Base-by-base conservation (phyloP, 2,888 invertebrate genomes). In the Hanleya hanleyi region DNA sequence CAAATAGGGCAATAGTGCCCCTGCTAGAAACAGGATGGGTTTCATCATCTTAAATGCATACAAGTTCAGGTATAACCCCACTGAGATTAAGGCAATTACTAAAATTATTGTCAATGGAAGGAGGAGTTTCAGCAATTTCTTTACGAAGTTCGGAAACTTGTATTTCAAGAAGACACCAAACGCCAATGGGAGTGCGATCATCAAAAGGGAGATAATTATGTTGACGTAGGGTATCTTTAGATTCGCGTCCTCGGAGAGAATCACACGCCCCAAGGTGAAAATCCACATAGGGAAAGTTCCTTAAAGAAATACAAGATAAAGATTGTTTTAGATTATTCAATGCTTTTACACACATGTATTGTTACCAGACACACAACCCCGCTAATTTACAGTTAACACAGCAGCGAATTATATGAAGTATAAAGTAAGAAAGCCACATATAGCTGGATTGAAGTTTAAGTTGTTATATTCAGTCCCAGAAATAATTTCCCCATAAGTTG, bases 271-370 rank as follows among this genome's bases (percentile, higher is more conserved):
- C 57, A 97, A 92, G 0, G 96, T 96, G 88, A 97, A 96, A 6
- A 97, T 92, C 97, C 97, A 98, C 1, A 96, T 87, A 0, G 97
- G 97, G 93, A 97, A 96, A 92, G 96, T 94, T 51, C 91, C 95
- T 95, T 91, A 1, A 91, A 91, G n/a, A n/a, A n/a, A n/a, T n/a
- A 77, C 73, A 47, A 81, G 80, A 76, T 57, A n/a, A n/a, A n/a
- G n/a, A n/a, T n/a, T n/a, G n/a, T n/a, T n/a, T n/a, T n/a, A n/a
- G n/a, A n/a, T n/a, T n/a, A n/a, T n/a, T n/a, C n/a, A n/a, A n/a
- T n/a, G n/a, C n/a, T n/a, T n/a, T n/a, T n/a, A n/a, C n/a, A n/a
- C n/a, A n/a, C n/a, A n/a, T n/a, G n/a, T n/a, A n/a, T n/a, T n/a
- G n/a, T n/a, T n/a, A n/a, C n/a, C n/a, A n/a, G n/a, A n/a, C n/a